phyloP scores from a whole-genome alignment of 2,113 vertebrate species.

The human (Homo sapiens) region GRCh38 chr4:113620001-113620500 shows the following conservation, averaged over 20 bases:
- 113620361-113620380: background rate
- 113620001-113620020: background rate
- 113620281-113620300: background rate
- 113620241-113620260: no score
- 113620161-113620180: background rate
- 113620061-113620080: background rate
- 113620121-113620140: background rate
- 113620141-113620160: background rate
- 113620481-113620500: background rate
- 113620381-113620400: background rate
- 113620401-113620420: background rate
- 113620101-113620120: background rate
- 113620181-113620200: background rate
- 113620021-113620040: no score
- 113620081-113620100: background rate
- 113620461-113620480: background rate
- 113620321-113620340: background rate
- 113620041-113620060: background rate
- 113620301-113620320: background rate
- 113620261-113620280: background rate
- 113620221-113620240: background rate
- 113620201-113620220: background rate
- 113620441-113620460: background rate
- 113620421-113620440: background rate
- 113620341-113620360: background rate